Base-by-base conservation (phyloP, 2,888 invertebrate species). In the Ichneumon xanthorius region DNA sequence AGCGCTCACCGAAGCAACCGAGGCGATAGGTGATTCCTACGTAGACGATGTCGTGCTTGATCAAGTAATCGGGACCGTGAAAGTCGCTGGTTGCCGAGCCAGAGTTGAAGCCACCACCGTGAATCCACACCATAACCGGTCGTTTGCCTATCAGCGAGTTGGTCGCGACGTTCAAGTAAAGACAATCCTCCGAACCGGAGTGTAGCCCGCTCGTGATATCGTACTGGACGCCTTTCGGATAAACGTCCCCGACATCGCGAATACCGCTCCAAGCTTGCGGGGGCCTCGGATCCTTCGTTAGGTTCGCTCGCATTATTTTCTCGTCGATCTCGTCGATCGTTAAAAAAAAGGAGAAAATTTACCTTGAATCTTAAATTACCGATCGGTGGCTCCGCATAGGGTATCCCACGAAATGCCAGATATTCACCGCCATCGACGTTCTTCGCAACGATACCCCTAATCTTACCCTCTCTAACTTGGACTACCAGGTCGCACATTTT, bases 351-450 rank as follows among this genome's bases (percentile, higher is more conserved):
- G 79, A 77, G 9, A 73, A 19, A 22, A 75, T 70, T 86, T 91
- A 94, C 94, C 92, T 92, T 92, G 61, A 94, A 94, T 87, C 94
- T 90, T 0, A 94, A 90, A 9, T 92, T 84, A 0, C 92, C 93
- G n/a, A 94, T 48, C 0, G 94, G 94, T 5, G 94, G 92, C 65
- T 92, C 90, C 2, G 93, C 94, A 71, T 92, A 94, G 0, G 94
- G 94, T 76, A 94, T 92, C 2, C 93, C 93, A 55, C 89, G 88
- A 65, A 94, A 94, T 37, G 92, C 90, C 4, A 92, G 88, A 82
- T 90, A 94, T 37, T 88, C 82, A 1, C 85, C 84, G 2, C 93
- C 92, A 1, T 89, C 76, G 22, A 90, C 82, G 76, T 90, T 90
- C 82, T 88, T 84, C 11, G 85, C 33, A 14, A 87, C 80, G 4